phyloP scores from a whole-genome alignment of 2,888 invertebrate genomes.

The Eupithecia exiguata region DNA sequence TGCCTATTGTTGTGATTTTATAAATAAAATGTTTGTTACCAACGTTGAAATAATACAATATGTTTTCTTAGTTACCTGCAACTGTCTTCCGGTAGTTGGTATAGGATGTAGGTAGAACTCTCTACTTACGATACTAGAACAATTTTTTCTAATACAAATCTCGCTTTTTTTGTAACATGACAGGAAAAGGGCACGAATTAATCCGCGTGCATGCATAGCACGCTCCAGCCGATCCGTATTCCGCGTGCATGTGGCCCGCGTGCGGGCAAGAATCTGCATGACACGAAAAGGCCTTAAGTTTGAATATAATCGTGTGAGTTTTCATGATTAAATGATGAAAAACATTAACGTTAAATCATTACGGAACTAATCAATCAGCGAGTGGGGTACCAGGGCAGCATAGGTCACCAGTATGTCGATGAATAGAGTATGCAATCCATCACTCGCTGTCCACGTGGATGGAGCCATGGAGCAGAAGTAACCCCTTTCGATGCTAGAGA shows the following conservation, averaged over 20 bases:
- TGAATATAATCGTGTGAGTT: neutral
- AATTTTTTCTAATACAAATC: neutral
- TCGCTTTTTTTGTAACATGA: no score
- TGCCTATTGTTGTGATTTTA: conserved; percentile 18
- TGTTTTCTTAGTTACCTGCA: neutral
- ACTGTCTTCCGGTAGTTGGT: neutral
- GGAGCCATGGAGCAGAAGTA: neutral
- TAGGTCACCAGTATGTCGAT: conserved; percentile 34
- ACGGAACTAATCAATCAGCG: conserved; percentile 37
- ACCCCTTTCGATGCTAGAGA: neutral
- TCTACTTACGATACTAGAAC: neutral
- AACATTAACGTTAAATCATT: conserved; percentile 23
- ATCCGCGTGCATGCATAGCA: no score
- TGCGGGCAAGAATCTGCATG: no score
- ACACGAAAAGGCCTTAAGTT: neutral
- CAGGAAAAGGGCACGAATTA: no score
- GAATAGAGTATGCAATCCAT: conserved; percentile 37
- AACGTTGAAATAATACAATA: neutral
- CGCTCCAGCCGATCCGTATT: no score
- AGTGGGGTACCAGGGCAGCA: conserved; percentile 37
- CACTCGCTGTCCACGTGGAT: conserved; percentile 27
- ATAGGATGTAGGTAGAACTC: neutral
- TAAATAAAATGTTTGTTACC: conserved; percentile 10
- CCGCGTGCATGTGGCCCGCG: no score
- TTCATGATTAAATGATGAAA: conserved; percentile 1